Percentiles rank a stretch among this genome's conserved stretches.
Evolutionary conservation across 2,113 vertebrate genomes (phyloP).

Genomic region (Crotalus helleri): DNA sequence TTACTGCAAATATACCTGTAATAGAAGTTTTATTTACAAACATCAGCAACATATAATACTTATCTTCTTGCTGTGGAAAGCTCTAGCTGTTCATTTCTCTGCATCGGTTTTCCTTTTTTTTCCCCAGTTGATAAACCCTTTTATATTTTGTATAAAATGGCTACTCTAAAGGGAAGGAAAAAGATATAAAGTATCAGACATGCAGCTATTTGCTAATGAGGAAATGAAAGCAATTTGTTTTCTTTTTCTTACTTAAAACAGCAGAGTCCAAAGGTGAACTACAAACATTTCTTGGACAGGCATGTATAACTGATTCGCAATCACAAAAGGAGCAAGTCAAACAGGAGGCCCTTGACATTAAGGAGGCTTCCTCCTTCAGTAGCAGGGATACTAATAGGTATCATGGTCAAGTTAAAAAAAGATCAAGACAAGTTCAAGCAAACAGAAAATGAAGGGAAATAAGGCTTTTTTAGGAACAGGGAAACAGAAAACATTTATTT

Average conservation of each 20-base stretch:
- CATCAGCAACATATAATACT: not conserved
- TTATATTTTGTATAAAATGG: not conserved
- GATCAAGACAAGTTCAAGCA: not conserved
- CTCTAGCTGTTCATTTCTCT: not conserved
- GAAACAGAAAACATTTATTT: not conserved
- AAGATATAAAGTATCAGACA: not conserved
- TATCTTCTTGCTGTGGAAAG: not conserved
- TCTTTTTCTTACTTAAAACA: not conserved
- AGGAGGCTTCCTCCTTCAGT: not conserved
- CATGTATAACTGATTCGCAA: not conserved
- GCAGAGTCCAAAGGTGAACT: not conserved
- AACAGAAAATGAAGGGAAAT: not conserved
- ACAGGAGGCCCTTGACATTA: not conserved
- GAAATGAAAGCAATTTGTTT: not conserved
- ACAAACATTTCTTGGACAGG: not conserved
- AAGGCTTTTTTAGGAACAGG: not conserved
- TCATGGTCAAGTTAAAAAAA: not conserved
- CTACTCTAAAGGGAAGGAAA: not conserved
- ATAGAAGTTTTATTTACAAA: not conserved
- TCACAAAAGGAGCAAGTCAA: not conserved
- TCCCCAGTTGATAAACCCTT: not conserved
- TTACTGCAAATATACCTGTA: not conserved
- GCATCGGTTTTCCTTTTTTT: not conserved
- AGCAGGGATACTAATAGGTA: not conserved
- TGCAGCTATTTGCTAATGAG: not conserved